phyloP scores from a whole-genome alignment of 2,113 vertebrate species.

The Alectura lathami region DNA sequence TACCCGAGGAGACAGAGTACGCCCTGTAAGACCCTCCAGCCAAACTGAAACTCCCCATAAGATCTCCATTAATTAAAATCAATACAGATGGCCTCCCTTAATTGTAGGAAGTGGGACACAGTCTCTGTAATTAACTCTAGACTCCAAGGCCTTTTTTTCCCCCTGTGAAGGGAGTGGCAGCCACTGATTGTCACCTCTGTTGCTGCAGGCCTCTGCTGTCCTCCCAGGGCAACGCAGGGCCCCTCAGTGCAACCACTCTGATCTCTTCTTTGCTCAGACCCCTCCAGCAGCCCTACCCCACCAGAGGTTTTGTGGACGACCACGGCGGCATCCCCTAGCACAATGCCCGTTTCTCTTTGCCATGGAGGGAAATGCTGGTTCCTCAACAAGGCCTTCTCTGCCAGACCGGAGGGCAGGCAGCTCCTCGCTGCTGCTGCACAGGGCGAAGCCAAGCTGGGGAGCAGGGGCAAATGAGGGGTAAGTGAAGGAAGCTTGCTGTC shows the following conservation, averaged over 20 bases:
- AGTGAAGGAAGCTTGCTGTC: not conserved
- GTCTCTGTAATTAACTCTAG: constrained; percentile 37
- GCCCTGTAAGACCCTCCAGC: constrained; percentile 14
- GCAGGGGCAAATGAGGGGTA: not conserved
- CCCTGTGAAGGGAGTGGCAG: not conserved
- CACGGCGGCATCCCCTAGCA: accelerated
- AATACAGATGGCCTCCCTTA: constrained; percentile 39
- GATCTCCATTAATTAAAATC: constrained; percentile 57
- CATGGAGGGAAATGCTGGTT: not conserved
- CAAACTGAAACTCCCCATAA: constrained; percentile 24
- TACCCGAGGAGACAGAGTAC: not conserved
- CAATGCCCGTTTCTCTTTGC: accelerated
- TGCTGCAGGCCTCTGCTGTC: not conserved
- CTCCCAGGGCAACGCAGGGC: not conserved
- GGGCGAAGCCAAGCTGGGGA: not conserved
- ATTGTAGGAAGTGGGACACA: constrained; percentile 36
- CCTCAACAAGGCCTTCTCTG: not conserved
- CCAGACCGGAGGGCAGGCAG: not conserved
- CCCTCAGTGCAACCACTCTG: not conserved
- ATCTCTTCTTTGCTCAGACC: not conserved
- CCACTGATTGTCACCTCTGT: not conserved
- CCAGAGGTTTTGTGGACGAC: not conserved
- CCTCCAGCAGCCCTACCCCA: not conserved
- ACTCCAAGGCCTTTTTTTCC: not conserved
- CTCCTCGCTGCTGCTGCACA: not conserved